phyloP scores from a whole-genome alignment of 2,797 vertebrate species.

The Amazonetta brasiliensis region DNA sequence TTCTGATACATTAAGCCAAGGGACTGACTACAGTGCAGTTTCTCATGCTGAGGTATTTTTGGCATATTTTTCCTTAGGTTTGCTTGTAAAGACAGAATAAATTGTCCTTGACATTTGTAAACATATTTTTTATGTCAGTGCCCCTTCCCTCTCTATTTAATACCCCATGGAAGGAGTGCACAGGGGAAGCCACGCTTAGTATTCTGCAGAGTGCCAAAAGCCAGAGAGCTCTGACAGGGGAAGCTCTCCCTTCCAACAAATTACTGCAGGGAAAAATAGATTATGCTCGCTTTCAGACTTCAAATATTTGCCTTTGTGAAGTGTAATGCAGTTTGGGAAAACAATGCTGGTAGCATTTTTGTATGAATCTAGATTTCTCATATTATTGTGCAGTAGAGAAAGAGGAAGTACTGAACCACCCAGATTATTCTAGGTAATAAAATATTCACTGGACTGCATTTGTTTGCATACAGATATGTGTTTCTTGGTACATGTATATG shows the following conservation, averaged over 20 bases:
- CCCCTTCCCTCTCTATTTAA: not conserved
- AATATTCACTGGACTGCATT: not conserved
- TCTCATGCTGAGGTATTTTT: constrained; percentile 20
- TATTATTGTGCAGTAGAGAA: not conserved
- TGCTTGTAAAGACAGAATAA: constrained; percentile 39
- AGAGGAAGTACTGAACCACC: not conserved
- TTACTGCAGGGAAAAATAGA: constrained; percentile 16
- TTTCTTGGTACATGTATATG: not conserved
- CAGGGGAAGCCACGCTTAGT: not conserved
- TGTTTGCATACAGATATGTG: not conserved
- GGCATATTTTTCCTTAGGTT: constrained; percentile 15
- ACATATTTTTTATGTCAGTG: constrained; percentile 14
- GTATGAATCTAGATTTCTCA: not conserved
- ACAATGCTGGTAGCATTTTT: constrained; percentile 1
- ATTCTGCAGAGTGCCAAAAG: not conserved
- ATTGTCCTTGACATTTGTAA: not conserved
- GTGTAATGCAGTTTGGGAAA: not conserved
- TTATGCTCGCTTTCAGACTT: not conserved
- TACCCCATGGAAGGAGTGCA: not conserved
- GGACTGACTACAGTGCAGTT: not conserved
- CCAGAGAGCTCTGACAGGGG: not conserved
- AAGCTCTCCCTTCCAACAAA: not conserved
- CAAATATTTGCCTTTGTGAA: constrained; percentile 10
- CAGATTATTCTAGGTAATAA: not conserved
- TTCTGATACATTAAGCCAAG: constrained; percentile 7